Evolutionary conservation across 64 coral and sea anemone genomes (phyloP).

Genomic region (Trachythela sp.): DNA sequence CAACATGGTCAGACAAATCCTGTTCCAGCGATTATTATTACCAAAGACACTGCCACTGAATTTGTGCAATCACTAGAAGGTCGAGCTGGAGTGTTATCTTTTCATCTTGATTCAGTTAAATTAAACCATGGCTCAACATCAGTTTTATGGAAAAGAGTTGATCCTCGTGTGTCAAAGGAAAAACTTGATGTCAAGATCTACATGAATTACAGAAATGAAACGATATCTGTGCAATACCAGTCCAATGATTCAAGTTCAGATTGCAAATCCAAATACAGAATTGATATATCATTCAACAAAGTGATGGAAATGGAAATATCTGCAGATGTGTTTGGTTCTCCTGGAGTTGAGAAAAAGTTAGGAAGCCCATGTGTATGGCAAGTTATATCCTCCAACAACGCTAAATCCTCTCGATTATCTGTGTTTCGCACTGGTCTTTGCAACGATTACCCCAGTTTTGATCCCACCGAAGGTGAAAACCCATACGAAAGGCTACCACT

Average conservation of each 20-base stretch:
- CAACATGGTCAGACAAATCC: neutral
- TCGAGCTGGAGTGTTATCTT: neutral
- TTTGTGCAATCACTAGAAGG: neutral
- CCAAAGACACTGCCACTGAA: neutral
- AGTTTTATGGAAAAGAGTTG: neutral
- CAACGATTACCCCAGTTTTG: neutral
- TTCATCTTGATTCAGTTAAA: neutral
- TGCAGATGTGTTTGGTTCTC: neutral
- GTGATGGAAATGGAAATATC: neutral
- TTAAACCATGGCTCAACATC: neutral
- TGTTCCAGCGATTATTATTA: neutral
- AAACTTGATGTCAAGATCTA: neutral
- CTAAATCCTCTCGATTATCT: neutral
- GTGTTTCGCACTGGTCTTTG: neutral
- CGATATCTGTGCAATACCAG: neutral
- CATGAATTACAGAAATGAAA: neutral
- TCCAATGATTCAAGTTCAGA: neutral
- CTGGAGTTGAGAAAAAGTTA: neutral
- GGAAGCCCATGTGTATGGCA: neutral
- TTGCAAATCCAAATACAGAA: no score
- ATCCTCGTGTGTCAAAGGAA: neutral
- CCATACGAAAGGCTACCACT: neutral
- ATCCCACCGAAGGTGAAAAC: neutral
- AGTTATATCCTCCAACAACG: neutral
- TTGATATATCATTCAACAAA: neutral